Evolutionary conservation across 2,888 invertebrate genomes (phyloP).

Genomic region (Ormyrus pomaceus): DNA sequence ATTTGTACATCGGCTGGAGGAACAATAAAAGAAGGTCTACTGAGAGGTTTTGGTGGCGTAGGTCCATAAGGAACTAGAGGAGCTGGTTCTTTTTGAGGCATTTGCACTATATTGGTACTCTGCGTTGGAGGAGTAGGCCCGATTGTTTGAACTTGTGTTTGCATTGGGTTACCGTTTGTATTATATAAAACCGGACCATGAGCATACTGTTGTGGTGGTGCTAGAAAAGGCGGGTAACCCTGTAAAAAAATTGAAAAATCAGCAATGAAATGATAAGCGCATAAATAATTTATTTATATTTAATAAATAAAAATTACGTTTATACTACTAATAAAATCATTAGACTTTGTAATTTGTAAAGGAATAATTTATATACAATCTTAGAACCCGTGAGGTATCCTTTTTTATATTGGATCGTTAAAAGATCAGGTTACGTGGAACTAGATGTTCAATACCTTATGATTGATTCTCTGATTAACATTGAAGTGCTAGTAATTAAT

Average conservation of each 20-base stretch:
- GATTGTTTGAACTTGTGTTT: constrained; percentile 43
- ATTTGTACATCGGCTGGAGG: constrained; percentile 90
- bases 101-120: constrained; percentile 40
- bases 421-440: too few relatives aligned
- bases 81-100: constrained; percentile 62
- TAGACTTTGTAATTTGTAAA: neutral
- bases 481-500: too few relatives aligned
- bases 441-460: too few relatives aligned
- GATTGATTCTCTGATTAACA: too few relatives aligned
- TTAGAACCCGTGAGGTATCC: neutral
- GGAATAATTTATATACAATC: too few relatives aligned
- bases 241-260: constrained; percentile 53
- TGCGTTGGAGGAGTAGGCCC: constrained; percentile 53
- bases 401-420: neutral
- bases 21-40: constrained; percentile 77
- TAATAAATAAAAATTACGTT: too few relatives aligned
- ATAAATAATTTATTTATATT: too few relatives aligned
- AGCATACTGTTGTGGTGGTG: constrained; percentile 70
- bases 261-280: too few relatives aligned
- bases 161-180: constrained; percentile 67
- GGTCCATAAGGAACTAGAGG: constrained; percentile 72
- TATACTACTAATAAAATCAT: too few relatives aligned
- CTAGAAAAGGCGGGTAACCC: constrained; percentile 66
- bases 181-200: constrained; percentile 73
- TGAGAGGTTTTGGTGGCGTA: constrained; percentile 70